These are phyloP conservation scores for Coregonus sp. DNA, from an alignment of 2,797 vertebrate species.

Conservation along the genomic window DNA sequence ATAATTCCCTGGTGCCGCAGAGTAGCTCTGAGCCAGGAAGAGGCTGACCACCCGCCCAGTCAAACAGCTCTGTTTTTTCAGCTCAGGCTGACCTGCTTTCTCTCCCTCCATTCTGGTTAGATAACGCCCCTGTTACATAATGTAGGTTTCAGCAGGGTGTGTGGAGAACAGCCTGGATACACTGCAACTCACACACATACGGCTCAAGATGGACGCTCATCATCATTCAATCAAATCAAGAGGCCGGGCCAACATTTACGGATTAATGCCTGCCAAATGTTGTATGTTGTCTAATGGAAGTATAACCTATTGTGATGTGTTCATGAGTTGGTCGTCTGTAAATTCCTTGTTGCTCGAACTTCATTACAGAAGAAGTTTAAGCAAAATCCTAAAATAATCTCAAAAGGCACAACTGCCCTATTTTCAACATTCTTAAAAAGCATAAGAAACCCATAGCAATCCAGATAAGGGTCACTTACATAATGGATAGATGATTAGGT, in stretches of 20 bases:
- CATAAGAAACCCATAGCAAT: not conserved
- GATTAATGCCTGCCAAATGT: not conserved
- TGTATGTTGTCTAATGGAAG: not conserved
- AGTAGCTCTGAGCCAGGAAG: not conserved
- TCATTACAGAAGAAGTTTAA: not conserved
- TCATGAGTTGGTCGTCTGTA: not conserved
- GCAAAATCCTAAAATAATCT: not conserved
- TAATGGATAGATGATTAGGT: not conserved
- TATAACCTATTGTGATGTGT: not conserved
- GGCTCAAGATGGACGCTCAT: not conserved
- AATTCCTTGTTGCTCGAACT: not conserved
- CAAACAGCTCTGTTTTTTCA: not conserved
- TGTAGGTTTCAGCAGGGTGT: slow-evolving; percentile 55
- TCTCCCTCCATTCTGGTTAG: slow-evolving; percentile 61
- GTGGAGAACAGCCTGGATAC: slow-evolving; percentile 40
- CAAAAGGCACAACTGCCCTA: not conserved
- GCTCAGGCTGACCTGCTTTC: slow-evolving; percentile 67
- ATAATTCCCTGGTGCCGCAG: too few relatives aligned
- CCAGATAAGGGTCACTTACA: not conserved
- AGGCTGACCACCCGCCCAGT: not conserved
- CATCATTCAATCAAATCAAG: not conserved
- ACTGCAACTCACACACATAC: not conserved
- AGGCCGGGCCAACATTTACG: not conserved
- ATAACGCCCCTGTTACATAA: slow-evolving; percentile 76
- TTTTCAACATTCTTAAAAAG: not conserved